phyloP scores from a whole-genome alignment of 2,888 invertebrate genomes.

The Lycocerus yunnanus region DNA sequence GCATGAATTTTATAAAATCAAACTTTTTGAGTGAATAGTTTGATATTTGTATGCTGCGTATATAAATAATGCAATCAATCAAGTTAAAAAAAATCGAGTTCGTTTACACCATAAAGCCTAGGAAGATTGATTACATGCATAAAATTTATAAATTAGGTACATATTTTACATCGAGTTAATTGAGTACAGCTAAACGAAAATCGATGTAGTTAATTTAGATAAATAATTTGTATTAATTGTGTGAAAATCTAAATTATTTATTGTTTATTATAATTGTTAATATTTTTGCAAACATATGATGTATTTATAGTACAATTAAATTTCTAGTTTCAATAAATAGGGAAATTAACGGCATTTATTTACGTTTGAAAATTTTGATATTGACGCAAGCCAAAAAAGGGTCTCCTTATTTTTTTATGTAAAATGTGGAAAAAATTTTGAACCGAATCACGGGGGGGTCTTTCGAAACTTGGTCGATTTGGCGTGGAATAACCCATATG shows the following conservation, averaged over 20 bases:
- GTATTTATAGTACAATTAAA: too few relatives aligned
- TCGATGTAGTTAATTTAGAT: background rate
- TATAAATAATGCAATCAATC: slow-evolving; percentile 1
- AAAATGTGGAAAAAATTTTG: too few relatives aligned
- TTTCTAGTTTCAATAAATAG: too few relatives aligned
- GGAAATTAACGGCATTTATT: too few relatives aligned
- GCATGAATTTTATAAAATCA: background rate
- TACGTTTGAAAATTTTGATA: too few relatives aligned
- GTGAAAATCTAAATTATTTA: background rate
- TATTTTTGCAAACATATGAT: too few relatives aligned
- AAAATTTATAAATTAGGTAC: background rate
- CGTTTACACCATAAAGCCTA: background rate
- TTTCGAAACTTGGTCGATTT: too few relatives aligned
- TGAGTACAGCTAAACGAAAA: background rate
- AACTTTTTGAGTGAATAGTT: background rate
- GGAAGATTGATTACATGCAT: background rate
- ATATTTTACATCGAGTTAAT: background rate
- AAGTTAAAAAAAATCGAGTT: background rate
- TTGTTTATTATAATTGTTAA: too few relatives aligned
- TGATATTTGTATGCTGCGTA: background rate
- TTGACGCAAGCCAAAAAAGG: too few relatives aligned
- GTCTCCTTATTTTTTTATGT: too few relatives aligned
- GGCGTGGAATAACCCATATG: too few relatives aligned
- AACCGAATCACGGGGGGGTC: too few relatives aligned
- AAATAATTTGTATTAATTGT: background rate